Conservation (phyloP, 2,888 invertebrate genomes). For the Zootermopsis nevadensis region DNA sequence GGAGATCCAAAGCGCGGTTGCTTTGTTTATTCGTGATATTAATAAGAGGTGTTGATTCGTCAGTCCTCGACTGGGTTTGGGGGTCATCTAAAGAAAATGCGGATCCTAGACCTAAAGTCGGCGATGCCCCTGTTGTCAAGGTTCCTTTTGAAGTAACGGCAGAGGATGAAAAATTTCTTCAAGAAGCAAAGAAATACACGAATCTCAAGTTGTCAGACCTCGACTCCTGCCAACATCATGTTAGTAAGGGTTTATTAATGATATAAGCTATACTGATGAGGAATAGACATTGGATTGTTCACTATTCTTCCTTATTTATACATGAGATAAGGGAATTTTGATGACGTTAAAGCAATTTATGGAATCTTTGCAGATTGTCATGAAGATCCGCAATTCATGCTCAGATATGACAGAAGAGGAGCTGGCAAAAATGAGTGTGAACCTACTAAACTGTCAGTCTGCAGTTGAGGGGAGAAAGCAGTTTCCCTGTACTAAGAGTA, state of each 20-base stretch:
- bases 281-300: slow-evolving; percentile 11
- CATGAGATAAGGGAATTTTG: not conserved
- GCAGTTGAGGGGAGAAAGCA: slow-evolving; percentile 70
- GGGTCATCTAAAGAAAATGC: not conserved
- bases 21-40: not conserved
- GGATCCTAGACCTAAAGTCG: not conserved
- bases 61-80: slow-evolving; percentile 47
- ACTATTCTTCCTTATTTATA: not conserved
- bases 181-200: slow-evolving; percentile 70
- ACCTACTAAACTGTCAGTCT: slow-evolving; percentile 76
- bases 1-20: not conserved
- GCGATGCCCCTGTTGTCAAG: slow-evolving; percentile 37
- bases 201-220: slow-evolving; percentile 69
- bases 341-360: not conserved
- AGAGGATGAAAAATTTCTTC: slow-evolving; percentile 72
- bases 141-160: slow-evolving; percentile 68
- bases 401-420: slow-evolving; percentile 73
- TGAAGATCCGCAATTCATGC: slow-evolving; percentile 70
- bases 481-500: slow-evolving; percentile 71
- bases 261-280: too few relatives aligned
- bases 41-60: not conserved
- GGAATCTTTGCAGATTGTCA: slow-evolving; percentile 66
- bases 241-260: slow-evolving; percentile 56
- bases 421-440: slow-evolving; percentile 73
- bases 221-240: slow-evolving; percentile 73